phyloP scores from a whole-genome alignment of 2,888 invertebrate species.

The Pimpla rufipes region DNA sequence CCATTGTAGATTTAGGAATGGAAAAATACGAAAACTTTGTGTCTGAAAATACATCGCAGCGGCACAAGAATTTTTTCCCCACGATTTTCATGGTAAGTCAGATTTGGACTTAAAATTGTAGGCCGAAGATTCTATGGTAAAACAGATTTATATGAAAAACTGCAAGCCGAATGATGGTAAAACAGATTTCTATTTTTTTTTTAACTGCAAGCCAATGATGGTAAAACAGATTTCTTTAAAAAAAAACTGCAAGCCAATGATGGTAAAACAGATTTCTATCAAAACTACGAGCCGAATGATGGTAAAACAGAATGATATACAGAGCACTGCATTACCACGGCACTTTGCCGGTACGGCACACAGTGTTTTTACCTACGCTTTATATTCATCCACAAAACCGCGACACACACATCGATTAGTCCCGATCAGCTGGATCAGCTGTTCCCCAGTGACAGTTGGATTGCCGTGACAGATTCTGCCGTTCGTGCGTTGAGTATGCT shows the following conservation, averaged over 20 bases:
- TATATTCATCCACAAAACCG: too few relatives aligned
- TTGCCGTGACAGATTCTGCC: conserved; percentile 3
- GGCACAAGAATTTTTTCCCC: not conserved
- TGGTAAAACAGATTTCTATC: not conserved
- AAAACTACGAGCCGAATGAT: not conserved
- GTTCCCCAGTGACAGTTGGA: conserved; percentile 28
- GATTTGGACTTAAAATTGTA: too few relatives aligned
- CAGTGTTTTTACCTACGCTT: too few relatives aligned
- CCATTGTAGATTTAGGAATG: not conserved
- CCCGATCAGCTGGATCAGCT: conserved; percentile 12
- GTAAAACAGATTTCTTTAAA: too few relatives aligned
- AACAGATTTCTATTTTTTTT: too few relatives aligned
- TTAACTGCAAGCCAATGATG: too few relatives aligned
- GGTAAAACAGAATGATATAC: not conserved
- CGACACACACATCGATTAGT: not conserved
- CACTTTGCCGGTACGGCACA: too few relatives aligned
- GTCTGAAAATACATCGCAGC: not conserved
- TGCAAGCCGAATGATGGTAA: not conserved
- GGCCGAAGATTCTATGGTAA: not conserved
- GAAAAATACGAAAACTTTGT: not conserved
- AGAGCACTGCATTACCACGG: not conserved
- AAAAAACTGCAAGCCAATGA: too few relatives aligned
- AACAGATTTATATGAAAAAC: not conserved
- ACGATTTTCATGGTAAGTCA: not conserved
- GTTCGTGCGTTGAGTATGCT: not conserved